Evolutionary conservation across 2,888 invertebrate species (phyloP).

Genomic region (Drosophila eohydei): DNA sequence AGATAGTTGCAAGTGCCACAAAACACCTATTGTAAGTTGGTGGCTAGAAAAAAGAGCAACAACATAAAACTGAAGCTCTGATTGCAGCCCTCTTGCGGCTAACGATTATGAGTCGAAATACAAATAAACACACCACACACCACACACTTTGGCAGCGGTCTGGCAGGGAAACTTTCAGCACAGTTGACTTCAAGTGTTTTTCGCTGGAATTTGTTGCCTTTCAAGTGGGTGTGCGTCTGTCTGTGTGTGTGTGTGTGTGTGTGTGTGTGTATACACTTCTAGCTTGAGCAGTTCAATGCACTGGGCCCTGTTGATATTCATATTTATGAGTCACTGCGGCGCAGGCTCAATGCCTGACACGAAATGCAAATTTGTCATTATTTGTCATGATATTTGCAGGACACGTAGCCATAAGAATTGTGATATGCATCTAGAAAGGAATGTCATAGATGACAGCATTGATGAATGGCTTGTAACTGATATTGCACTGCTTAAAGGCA

Average conservation of each 20-base stretch:
- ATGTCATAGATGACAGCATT: constrained; percentile 40
- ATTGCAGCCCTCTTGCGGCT: constrained; percentile 53
- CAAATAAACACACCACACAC: neutral
- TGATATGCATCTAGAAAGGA: constrained; percentile 45
- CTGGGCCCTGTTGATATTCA: constrained; percentile 55
- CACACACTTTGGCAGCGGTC: constrained; percentile 8
- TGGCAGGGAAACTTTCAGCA: constrained; percentile 28
- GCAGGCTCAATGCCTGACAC: constrained; percentile 57
- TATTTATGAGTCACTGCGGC: constrained; percentile 63
- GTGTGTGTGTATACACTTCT: constrained; percentile 23
- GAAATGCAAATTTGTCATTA: constrained; percentile 71
- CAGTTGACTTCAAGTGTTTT: constrained; percentile 46
- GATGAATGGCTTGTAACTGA: constrained; percentile 33
- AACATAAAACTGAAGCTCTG: constrained; percentile 26
- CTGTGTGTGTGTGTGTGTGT: neutral
- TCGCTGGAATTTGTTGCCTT: constrained; percentile 38
- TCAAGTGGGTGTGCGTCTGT: constrained; percentile 14
- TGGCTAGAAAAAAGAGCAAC: constrained; percentile 19
- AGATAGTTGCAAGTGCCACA: constrained; percentile 66
- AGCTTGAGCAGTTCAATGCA: constrained; percentile 59
- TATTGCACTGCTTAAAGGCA: neutral
- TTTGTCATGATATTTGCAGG: constrained; percentile 66
- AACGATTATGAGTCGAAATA: constrained; percentile 64
- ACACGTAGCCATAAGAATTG: constrained; percentile 39
- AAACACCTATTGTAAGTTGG: constrained; percentile 50